These are phyloP conservation scores for Leucozona laternaria DNA, from an alignment of 2,888 invertebrate genomes.

Conservation along the genomic window DNA sequence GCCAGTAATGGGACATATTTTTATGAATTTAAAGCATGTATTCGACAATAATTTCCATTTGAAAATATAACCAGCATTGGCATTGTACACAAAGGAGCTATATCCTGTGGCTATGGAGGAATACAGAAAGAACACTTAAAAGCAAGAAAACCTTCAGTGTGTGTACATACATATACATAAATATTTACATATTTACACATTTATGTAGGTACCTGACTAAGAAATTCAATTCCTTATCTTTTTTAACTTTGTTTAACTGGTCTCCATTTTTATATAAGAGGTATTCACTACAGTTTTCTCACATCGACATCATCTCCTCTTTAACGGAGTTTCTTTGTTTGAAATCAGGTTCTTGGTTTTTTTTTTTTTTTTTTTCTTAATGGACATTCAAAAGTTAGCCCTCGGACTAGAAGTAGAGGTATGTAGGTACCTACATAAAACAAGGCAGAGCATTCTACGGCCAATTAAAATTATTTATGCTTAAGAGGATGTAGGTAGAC, in stretches of 20 bases:
- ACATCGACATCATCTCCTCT: slow-evolving; percentile 32
- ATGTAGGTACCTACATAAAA: slow-evolving; percentile 5
- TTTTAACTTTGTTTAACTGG: background rate
- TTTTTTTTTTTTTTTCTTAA: slow-evolving; percentile 38
- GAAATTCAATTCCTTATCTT: slow-evolving; percentile 51
- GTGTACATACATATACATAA: background rate
- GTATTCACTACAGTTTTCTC: slow-evolving; percentile 22
- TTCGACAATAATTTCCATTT: slow-evolving; percentile 44
- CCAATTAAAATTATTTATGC: slow-evolving; percentile 29
- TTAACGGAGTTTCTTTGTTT: slow-evolving; percentile 64
- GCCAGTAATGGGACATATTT: slow-evolving; percentile 2
- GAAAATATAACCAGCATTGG: slow-evolving; percentile 32
- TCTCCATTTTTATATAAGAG: slow-evolving; percentile 6
- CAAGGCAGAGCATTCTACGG: background rate
- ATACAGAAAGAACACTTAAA: background rate
- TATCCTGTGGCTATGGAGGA: slow-evolving; percentile 52
- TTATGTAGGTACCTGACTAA: slow-evolving; percentile 28
- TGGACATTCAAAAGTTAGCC: slow-evolving; percentile 37
- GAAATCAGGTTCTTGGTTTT: slow-evolving; percentile 67
- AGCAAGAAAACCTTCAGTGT: background rate
- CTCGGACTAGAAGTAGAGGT: background rate
- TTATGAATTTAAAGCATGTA: background rate
- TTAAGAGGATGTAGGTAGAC: slow-evolving; percentile 5
- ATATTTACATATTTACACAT: background rate
- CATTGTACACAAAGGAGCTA: slow-evolving; percentile 17